Evolutionary conservation across 1,140 invertebrate species (phyloP), one percentile per base, ranked within the genome.

Genomic region (Halyomorpha halys): DNA sequence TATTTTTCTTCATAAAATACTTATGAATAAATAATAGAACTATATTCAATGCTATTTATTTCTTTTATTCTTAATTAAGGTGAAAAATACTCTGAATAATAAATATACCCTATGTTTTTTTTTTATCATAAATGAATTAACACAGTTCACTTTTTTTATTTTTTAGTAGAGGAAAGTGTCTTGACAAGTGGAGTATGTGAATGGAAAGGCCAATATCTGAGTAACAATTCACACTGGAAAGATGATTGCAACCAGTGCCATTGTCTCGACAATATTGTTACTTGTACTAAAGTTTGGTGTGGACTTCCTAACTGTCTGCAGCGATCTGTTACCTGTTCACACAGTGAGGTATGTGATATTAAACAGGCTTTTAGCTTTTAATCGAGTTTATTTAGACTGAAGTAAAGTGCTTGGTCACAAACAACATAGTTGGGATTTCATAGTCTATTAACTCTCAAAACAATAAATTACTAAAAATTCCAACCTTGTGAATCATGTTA

Each of bases 231-330:
- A 49, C 81, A 81, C 16, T 88, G 85, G 86, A 80, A 83, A 72
- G 84, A 86, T 67, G 83, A 87, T 49, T 95, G 91, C 76, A 94
- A 94, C 74, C 81, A 83, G 2, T 94, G 90, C 73, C 80, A 82
- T 53, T 94, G 91, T 72, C 76, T 79, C 15, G 84, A 84, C 62
- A 85, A 86, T 13, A 81, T 82, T 54, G 84, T 86, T 16, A 80
- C 81, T 19, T 95, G 91, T 76, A 91, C 89, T 59, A 84, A 87
- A 71, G 83, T 94, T 19, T 90, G 88, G 88, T 90, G 89, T 71
- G 88, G 88, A 6, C 78, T 87, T 23, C 81, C 82, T n/a, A 90
- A 91, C 72, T 91, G 89, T 71, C 76, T 88, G 39, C 80, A 64
- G 73, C 73, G 11, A 77, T 71, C 62, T 72, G 74, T 79, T 1